Percentiles rank a stretch among this genome's conserved stretches.
phyloP scores from a whole-genome alignment of 2,113 vertebrate species.

The Cinclus mexicanus region DNA sequence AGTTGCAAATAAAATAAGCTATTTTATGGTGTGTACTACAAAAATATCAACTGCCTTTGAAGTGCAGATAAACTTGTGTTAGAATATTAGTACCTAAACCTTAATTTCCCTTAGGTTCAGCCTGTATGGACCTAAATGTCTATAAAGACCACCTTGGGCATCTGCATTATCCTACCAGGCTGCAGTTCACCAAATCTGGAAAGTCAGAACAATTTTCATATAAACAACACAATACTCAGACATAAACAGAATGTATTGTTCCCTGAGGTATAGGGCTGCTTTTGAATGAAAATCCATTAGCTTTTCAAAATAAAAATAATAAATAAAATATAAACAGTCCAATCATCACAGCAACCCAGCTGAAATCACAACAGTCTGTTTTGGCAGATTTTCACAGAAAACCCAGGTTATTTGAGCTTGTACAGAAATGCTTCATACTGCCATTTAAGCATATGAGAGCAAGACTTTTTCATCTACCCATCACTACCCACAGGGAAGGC shows the following conservation, averaged over 20 bases:
- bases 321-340: neutral
- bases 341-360: neutral
- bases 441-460: neutral
- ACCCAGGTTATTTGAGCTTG: neutral
- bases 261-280: neutral
- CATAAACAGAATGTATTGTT: neutral
- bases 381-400: neutral
- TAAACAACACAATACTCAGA: neutral
- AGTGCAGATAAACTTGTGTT: neutral
- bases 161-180: neutral
- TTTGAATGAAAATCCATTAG: slow-evolving; percentile 12
- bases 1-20: neutral
- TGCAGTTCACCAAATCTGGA: neutral
- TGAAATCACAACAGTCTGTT: neutral
- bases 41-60: neutral
- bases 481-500: neutral
- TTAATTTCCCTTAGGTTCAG: neutral
- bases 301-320: slow-evolving; percentile 1
- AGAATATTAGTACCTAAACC: neutral
- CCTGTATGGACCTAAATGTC: neutral
- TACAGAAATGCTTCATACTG: neutral
- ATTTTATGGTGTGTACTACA: neutral
- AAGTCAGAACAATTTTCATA: neutral
- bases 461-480: neutral
- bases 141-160: neutral